Percentiles rank a stretch among this genome's conserved stretches.
Evolutionary conservation across 2,888 invertebrate genomes (phyloP).

Genomic region (Epinotia demarniana): DNA sequence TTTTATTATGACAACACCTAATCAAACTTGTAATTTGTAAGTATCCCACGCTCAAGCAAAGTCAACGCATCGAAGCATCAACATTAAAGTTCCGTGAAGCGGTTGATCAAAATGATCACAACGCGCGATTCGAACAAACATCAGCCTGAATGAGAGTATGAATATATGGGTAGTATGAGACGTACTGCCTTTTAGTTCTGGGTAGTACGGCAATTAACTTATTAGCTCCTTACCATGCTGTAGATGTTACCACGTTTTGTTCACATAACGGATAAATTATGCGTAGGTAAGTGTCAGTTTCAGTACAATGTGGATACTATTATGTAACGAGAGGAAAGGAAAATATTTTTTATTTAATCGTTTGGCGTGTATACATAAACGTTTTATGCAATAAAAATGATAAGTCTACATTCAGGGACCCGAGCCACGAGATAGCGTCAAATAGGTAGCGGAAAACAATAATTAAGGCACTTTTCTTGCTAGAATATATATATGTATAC

Average conservation of each 20-base stretch:
- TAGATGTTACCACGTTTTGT: slow-evolving; percentile 33
- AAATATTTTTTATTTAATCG: too few relatives aligned
- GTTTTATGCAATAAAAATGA: too few relatives aligned
- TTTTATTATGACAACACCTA: neutral
- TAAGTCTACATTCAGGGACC: too few relatives aligned
- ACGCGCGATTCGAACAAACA: slow-evolving; percentile 8
- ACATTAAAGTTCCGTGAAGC: slow-evolving; percentile 1
- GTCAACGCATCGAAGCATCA: neutral
- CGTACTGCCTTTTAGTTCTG: neutral
- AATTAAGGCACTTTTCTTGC: too few relatives aligned
- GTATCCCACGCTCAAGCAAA: slow-evolving; percentile 4
- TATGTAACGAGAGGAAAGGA: neutral
- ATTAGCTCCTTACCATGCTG: slow-evolving; percentile 22
- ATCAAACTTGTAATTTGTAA: neutral
- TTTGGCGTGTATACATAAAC: too few relatives aligned
- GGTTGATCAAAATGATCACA: slow-evolving; percentile 23
- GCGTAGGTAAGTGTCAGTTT: too few relatives aligned
- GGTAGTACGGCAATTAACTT: slow-evolving; percentile 19
- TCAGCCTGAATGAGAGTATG: neutral
- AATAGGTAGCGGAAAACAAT: too few relatives aligned
- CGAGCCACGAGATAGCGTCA: too few relatives aligned
- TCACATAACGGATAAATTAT: slow-evolving; percentile 20
- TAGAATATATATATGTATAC: too few relatives aligned
- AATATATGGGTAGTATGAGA: neutral
- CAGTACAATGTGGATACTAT: too few relatives aligned